These are phyloP conservation scores for Pollachius pollachius DNA, from an alignment of 2,113 vertebrate species.

Conservation along the genomic window DNA sequence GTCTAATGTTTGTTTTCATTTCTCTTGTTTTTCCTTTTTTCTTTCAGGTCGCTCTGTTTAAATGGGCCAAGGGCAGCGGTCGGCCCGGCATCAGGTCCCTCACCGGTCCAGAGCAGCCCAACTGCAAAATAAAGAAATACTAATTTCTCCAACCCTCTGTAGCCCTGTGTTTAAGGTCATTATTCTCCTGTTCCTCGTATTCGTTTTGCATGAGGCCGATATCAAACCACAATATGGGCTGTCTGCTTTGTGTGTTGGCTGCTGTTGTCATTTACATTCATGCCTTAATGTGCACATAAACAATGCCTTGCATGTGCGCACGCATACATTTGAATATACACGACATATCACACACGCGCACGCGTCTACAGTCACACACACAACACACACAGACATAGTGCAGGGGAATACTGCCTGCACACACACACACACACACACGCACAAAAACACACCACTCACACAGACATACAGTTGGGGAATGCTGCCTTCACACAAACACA, in stretches of 20 bases:
- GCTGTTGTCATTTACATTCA: no score
- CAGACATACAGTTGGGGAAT: neutral
- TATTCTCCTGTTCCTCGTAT: neutral
- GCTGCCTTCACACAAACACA: neutral
- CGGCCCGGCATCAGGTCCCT: constrained; percentile 45
- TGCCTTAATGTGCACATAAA: no score
- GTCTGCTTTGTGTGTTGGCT: no score
- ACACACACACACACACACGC: constrained; percentile 16
- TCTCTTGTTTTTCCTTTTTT: constrained; percentile 4
- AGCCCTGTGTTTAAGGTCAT: constrained; percentile 16
- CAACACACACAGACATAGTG: neutral
- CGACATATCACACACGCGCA: neutral
- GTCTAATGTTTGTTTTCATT: no score
- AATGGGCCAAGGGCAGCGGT: constrained; percentile 56
- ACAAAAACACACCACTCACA: neutral
- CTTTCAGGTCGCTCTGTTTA: constrained; percentile 35
- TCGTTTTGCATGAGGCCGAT: no score
- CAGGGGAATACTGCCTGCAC: neutral
- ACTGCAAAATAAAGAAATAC: neutral
- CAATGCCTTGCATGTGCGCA: neutral
- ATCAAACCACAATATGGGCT: no score
- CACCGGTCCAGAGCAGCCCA: constrained; percentile 6
- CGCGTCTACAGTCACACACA: neutral
- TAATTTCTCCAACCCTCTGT: constrained; percentile 10
- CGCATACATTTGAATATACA: neutral